A percentile compares a stretch with the other conserved stretches of the same genome.
Conservation (phyloP, 1,140 invertebrate genomes). For the Drosophila setifemur region DNA sequence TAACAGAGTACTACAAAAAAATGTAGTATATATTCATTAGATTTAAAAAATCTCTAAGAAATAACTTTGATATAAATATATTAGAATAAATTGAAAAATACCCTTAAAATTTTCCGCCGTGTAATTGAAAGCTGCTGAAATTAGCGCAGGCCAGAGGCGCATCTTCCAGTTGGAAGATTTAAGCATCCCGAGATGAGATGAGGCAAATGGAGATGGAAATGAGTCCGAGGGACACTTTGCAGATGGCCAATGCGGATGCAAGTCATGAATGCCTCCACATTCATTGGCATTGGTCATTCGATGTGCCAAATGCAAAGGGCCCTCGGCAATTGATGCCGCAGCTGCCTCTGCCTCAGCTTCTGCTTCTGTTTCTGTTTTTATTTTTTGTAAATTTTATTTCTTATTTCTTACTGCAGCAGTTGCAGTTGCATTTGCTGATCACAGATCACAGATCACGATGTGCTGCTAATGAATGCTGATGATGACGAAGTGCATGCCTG, state of each 20-base stretch:
- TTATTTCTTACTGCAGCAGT: constrained; percentile 27
- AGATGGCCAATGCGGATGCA: constrained; percentile 43
- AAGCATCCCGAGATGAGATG: too few relatives aligned
- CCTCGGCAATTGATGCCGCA: not conserved
- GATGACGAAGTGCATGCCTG: constrained; percentile 59
- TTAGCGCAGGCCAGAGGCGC: too few relatives aligned
- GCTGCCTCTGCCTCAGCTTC: too few relatives aligned
- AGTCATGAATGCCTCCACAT: constrained; percentile 42
- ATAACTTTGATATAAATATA: too few relatives aligned
- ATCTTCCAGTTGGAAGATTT: too few relatives aligned
- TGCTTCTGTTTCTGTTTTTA: not conserved
- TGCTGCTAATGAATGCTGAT: constrained; percentile 73
- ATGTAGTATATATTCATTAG: too few relatives aligned
- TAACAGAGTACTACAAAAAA: too few relatives aligned
- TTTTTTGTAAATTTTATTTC: not conserved
- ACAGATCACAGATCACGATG: constrained; percentile 67
- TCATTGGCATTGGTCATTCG: constrained; percentile 32
- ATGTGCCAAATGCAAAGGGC: constrained; percentile 1
- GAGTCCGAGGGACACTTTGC: constrained; percentile 6
- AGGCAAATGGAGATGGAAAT: not conserved
- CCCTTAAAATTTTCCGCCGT: not conserved
- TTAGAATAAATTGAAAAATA: too few relatives aligned
- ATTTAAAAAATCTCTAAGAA: too few relatives aligned
- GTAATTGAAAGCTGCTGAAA: not conserved
- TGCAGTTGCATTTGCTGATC: constrained; percentile 30